These are phyloP conservation scores for Athalia circularis DNA, from an alignment of 2,888 invertebrate genomes.

Conservation along the genomic window DNA sequence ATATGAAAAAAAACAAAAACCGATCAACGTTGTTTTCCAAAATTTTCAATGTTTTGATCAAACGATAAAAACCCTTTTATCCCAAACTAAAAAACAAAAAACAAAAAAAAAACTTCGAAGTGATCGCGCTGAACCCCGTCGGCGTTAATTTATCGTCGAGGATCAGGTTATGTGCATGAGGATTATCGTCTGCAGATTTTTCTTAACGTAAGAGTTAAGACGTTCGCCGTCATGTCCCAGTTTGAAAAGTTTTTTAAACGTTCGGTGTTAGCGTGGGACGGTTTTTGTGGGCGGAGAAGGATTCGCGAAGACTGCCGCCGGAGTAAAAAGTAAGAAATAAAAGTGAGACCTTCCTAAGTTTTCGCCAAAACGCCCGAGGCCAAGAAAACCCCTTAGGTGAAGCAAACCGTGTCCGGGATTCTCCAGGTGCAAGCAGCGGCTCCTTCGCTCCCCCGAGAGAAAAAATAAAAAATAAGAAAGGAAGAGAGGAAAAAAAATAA, in stretches of 20 bases:
- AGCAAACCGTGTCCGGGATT: background rate
- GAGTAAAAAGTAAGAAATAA: too few species aligned
- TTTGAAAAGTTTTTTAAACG: constrained; percentile 27
- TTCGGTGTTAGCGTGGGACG: background rate
- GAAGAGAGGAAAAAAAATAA: background rate
- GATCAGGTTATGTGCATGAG: background rate
- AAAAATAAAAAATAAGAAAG: background rate
- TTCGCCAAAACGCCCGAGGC: constrained; percentile 10
- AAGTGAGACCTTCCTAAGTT: background rate
- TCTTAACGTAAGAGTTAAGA: background rate
- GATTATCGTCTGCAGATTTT: constrained; percentile 16
- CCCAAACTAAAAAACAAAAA: too few species aligned
- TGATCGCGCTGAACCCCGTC: too few species aligned
- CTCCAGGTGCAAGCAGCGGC: background rate
- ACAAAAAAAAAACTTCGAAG: too few species aligned
- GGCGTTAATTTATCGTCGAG: too few species aligned
- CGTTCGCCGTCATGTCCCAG: constrained; percentile 3
- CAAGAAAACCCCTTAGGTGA: background rate
- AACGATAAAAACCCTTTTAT: too few species aligned
- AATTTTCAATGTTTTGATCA: too few species aligned
- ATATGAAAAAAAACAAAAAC: too few species aligned
- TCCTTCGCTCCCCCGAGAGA: background rate
- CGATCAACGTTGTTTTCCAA: too few species aligned
- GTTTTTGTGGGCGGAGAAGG: background rate
- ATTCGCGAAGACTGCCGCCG: background rate